Percentiles rank a stretch among this genome's conserved stretches.
These are phyloP conservation scores for Lasioglossum malachurum DNA, from an alignment of 2,888 invertebrate genomes.

Conservation along the genomic window DNA sequence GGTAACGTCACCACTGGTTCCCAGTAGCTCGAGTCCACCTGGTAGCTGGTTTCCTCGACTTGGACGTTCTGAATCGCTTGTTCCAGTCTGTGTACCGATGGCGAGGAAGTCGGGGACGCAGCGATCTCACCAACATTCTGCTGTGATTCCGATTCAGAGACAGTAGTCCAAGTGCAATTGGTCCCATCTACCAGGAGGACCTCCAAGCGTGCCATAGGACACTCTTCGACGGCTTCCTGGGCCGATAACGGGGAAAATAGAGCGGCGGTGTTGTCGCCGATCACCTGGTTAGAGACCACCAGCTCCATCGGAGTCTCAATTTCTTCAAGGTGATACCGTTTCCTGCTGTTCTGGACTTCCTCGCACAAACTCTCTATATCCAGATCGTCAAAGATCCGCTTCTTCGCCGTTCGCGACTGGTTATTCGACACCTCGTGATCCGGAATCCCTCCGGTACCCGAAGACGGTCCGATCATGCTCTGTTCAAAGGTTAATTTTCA, in stretches of 20 bases:
- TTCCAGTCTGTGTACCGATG: slow-evolving; percentile 38
- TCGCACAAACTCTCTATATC: slow-evolving; percentile 82
- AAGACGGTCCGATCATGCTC: slow-evolving; percentile 82
- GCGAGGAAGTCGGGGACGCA: slow-evolving; percentile 46
- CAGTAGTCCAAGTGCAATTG: slow-evolving; percentile 67
- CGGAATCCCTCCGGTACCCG: slow-evolving; percentile 72
- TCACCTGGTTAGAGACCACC: slow-evolving; percentile 56
- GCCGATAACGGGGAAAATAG: slow-evolving; percentile 67
- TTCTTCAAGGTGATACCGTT: slow-evolving; percentile 61
- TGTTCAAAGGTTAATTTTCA: slow-evolving; percentile 27
- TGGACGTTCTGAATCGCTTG: slow-evolving; percentile 45
- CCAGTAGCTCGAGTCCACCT: slow-evolving; percentile 56
- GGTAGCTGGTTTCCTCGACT: slow-evolving; percentile 53
- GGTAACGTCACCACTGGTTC: slow-evolving; percentile 34
- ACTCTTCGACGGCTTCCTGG: slow-evolving; percentile 66
- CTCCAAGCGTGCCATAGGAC: slow-evolving; percentile 79
- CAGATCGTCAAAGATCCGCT: slow-evolving; percentile 81
- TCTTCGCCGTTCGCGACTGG: slow-evolving; percentile 72
- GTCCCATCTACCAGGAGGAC: slow-evolving; percentile 82
- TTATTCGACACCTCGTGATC: slow-evolving; percentile 71
- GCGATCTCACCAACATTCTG: slow-evolving; percentile 46
- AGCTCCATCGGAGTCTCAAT: slow-evolving; percentile 66
- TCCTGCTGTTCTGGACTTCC: slow-evolving; percentile 74
- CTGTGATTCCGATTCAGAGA: slow-evolving; percentile 64
- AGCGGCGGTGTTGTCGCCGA: slow-evolving; percentile 45